Base-by-base conservation (phyloP, 2,113 vertebrate genomes). In the Petromus typicus region DNA sequence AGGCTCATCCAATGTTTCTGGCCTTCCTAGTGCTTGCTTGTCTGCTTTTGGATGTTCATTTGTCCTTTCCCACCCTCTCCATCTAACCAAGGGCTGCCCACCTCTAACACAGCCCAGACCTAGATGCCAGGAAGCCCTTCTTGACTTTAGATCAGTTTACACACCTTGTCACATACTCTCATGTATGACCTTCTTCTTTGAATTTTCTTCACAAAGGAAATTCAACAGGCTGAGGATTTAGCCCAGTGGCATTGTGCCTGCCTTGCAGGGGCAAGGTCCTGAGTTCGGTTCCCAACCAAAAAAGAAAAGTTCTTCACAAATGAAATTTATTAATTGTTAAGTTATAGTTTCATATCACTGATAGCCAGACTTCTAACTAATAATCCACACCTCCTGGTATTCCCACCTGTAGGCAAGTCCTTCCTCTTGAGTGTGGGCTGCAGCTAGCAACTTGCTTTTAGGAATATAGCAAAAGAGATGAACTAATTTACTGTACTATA, bases 121-220 rank as follows among this genome's bases (percentile, higher is more conserved):
- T n/a, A n/a, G 63, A 23, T 63, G 59, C 56, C 51, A 37, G 69
- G 56, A 93, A 91, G 56, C 3, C n/a, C 32, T 84, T 73, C 71
- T 85, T 87, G 17, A 40, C 40, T 90, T 64, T 34, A 94, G 8
- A 80, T 64, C 23, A 61, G 8, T 63, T 82, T 73, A 73, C 45
- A 61, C 1, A 66, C 23, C n/a, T 64, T 43, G n/a, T 64, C n/a
- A 71, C 32, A 87, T 8, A 48, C 32, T 91, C 32, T 23, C 25
- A 75, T 34, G 83, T n/a, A n/a, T n/a, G n/a, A n/a, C n/a, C n/a
- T n/a, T n/a, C n/a, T n/a, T n/a, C n/a, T n/a, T n/a, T n/a, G 87
- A 45, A 61, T 45, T 71, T 82, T 92, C 92, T 75, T 75, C 86
- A 96, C 57, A 88, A 76, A 2, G 61, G 34, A 93, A 89, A 79